phyloP scores from a whole-genome alignment of 2,888 invertebrate species.

The Drosophila barbarae region DNA sequence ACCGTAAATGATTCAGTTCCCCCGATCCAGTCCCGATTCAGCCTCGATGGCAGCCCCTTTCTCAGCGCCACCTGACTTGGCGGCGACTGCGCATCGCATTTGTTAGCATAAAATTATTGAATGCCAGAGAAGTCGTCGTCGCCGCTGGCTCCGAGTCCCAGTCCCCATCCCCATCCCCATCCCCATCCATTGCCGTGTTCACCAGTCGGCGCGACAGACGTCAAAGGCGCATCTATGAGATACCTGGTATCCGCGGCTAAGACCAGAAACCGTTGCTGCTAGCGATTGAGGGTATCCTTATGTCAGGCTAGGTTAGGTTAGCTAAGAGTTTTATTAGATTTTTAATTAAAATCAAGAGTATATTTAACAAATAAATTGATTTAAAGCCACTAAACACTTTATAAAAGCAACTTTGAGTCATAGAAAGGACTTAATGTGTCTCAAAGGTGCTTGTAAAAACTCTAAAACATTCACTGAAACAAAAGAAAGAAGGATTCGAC shows the following conservation, averaged over 20 bases:
- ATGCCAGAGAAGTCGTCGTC: slow-evolving; percentile 65
- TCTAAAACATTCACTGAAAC: not conserved
- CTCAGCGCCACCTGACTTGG: slow-evolving; percentile 61
- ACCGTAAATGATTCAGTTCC: slow-evolving; percentile 63
- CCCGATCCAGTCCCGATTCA: slow-evolving; percentile 1
- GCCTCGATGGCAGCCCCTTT: slow-evolving; percentile 1
- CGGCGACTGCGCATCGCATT: slow-evolving; percentile 71
- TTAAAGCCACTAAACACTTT: not conserved
- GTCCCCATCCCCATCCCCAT: not conserved
- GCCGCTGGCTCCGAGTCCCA: slow-evolving; percentile 40
- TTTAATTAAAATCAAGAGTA: not conserved
- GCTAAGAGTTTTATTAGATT: not conserved
- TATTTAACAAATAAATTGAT: too few relatives aligned
- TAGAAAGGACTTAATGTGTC: not conserved
- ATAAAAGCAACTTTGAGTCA: not conserved
- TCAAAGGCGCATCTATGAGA: slow-evolving; percentile 70
- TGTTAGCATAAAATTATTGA: slow-evolving; percentile 79
- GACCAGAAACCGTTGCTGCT: slow-evolving; percentile 57
- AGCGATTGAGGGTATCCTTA: slow-evolving; percentile 18
- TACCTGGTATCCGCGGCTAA: slow-evolving; percentile 47
- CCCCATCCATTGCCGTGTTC: slow-evolving; percentile 23
- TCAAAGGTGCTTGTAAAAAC: not conserved
- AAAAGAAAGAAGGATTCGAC: not conserved
- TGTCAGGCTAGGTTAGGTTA: slow-evolving; percentile 6
- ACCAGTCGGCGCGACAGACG: slow-evolving; percentile 65